Evolutionary conservation across 37 sponge, comb jelly and placozoan genomes (phyloP), one percentile per base, ranked within the genome.

Genomic region (Halisarca cf. caerulea): DNA sequence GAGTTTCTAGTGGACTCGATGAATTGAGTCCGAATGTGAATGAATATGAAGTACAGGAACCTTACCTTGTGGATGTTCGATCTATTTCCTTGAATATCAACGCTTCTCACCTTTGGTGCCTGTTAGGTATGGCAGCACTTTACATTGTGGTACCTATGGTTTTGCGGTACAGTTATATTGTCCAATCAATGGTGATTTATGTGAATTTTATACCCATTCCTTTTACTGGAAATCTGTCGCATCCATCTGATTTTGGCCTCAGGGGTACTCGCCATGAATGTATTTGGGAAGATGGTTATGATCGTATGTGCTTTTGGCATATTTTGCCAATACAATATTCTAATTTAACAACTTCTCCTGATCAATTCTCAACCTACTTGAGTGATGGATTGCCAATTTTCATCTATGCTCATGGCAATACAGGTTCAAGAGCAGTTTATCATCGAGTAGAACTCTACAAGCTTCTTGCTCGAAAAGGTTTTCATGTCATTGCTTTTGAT

Each of bases 401-500:
- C 4, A 54, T 95, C 3, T 91, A 95, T 58, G 75, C 84, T 5
- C 95, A 95, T 59, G 95, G 95, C 1, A 95, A 89, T 43, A 87
- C 89, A 15, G 92, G 89, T 3, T 89, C 92, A 3, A 45, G 95
- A 51, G 95, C 85, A 6, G 79, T 71, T 28, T 27, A 34, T 68
- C 92, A 94, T 51, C 77, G 97, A 43, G 82, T 97, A 20, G 86
- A 83, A 2, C 61, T 90, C 24, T 97, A 97, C 86, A 71, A 92
- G 71, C 85, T 66, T 30, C 78, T 93, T 0, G 23, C 91, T 23
- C 66, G 82, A 28, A 18, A 81, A 35, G 91, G 92, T 2, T 88
- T 85, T 58, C 92, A 94, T 47, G 89, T 92, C 45, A 81, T 97
- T 2, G 59, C 97, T 18, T 97, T 93, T 66, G 97, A 97, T 77